Evolutionary conservation across 2,888 invertebrate genomes (phyloP).

Genomic region (Anoplius nigerrimus): DNA sequence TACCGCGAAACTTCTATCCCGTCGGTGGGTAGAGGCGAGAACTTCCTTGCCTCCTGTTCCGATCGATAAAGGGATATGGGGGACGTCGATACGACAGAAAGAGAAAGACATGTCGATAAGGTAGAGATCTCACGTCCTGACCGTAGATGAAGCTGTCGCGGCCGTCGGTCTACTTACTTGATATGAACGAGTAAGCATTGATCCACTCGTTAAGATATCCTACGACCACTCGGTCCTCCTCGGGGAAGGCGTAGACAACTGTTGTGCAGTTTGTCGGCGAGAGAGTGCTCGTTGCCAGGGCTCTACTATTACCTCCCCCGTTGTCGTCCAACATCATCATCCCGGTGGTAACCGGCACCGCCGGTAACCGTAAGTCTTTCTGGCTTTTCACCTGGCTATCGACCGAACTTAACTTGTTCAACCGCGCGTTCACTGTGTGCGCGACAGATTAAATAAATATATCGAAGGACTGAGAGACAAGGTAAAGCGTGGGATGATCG

Average conservation of each 20-base stretch:
- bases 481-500: background rate
- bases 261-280: constrained; percentile 76
- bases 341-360: constrained; percentile 55
- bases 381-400: constrained; percentile 58
- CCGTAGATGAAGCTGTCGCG: constrained; percentile 20
- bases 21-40: too few relatives aligned
- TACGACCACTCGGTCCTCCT: constrained; percentile 76
- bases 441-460: constrained; percentile 46
- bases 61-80: too few relatives aligned
- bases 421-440: constrained; percentile 64
- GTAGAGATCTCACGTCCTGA: constrained; percentile 12
- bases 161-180: constrained; percentile 79
- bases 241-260: constrained; percentile 75
- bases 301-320: constrained; percentile 55
- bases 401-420: constrained; percentile 65
- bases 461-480: too few relatives aligned
- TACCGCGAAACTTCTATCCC: too few relatives aligned
- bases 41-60: too few relatives aligned
- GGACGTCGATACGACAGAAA: too few relatives aligned
- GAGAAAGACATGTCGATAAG: background rate
- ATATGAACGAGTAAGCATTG: constrained; percentile 81
- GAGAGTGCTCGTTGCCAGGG: constrained; percentile 48
- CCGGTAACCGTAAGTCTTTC: constrained; percentile 58
- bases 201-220: constrained; percentile 85
- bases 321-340: constrained; percentile 61